phyloP scores from a whole-genome alignment of 2,113 vertebrate genomes.

The Cavia porcellus region DNA sequence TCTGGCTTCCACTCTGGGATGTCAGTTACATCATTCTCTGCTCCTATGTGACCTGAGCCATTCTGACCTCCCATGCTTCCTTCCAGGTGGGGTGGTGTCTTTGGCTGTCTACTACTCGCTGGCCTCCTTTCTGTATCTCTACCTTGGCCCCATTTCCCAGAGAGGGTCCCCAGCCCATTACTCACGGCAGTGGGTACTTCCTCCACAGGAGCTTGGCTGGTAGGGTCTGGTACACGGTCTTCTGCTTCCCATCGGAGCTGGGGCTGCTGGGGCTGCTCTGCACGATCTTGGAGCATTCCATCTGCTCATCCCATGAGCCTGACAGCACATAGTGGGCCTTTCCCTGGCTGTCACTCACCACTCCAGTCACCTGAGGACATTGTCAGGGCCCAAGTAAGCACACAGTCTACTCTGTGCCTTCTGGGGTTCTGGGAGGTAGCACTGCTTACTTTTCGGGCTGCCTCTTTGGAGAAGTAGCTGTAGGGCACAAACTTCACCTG shows the following conservation, averaged over 20 bases:
- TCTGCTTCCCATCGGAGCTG: constrained; percentile 95
- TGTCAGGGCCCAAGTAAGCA: not conserved
- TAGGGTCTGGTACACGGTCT: constrained; percentile 97
- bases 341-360: constrained; percentile 92
- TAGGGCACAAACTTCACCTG: constrained; percentile 98
- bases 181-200: constrained; percentile 98
- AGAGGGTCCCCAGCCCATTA: not conserved
- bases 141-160: fast-evolving
- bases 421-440: not conserved
- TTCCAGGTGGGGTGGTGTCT: not conserved
- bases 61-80: not conserved
- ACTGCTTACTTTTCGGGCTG: constrained; percentile 94
- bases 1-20: not conserved
- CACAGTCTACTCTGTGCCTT: fast-evolving
- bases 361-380: constrained; percentile 93
- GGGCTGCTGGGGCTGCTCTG: constrained; percentile 94
- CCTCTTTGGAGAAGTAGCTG: constrained; percentile 99
- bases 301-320: constrained; percentile 98
- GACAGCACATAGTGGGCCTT: constrained; percentile 97
- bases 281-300: constrained; percentile 96
- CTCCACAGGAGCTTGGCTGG: constrained; percentile 96
- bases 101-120: not conserved
- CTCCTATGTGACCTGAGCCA: not conserved
- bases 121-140: not conserved
- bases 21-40: not conserved